phyloP scores from a whole-genome alignment of 2,888 invertebrate genomes.

The Helicoverpa assulta region DNA sequence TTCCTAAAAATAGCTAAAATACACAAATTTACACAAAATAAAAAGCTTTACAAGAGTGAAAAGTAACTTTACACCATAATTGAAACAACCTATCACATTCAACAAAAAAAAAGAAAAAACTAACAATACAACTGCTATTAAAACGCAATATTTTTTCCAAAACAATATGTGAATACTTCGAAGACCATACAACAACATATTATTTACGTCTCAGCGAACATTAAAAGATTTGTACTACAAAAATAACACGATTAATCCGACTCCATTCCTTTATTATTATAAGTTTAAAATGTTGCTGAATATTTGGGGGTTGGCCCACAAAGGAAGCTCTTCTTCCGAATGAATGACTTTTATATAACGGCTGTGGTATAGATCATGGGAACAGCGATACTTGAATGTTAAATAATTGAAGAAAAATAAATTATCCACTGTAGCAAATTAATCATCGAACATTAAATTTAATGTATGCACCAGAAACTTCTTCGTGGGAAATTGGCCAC shows the following conservation, averaged over 20 bases:
- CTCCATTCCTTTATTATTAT: conserved; percentile 80
- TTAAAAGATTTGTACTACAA: conserved; percentile 74
- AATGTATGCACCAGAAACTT: too few relatives aligned
- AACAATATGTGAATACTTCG: conserved; percentile 33
- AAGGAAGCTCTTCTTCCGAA: conserved; percentile 79
- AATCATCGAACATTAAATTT: too few relatives aligned
- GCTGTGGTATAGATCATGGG: conserved; percentile 55
- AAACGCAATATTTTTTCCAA: conserved; percentile 69
- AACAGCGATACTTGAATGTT: conserved; percentile 8
- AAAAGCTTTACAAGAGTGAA: neutral
- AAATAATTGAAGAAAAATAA: too few relatives aligned
- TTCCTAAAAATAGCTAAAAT: too few relatives aligned
- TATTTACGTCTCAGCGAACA: conserved; percentile 73
- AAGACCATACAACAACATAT: conserved; percentile 72
- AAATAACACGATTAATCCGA: conserved; percentile 85
- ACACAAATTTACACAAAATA: too few relatives aligned
- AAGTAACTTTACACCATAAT: neutral
- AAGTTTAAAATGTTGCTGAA: conserved; percentile 80
- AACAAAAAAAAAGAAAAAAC: conserved; percentile 40
- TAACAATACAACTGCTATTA: conserved; percentile 55
- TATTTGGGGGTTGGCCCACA: conserved; percentile 74
- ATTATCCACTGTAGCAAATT: too few relatives aligned
- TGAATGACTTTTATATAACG: conserved; percentile 76
- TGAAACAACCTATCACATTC: neutral
- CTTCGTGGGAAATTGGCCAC: too few relatives aligned